Conservation (phyloP, 2,113 vertebrate species). For the Cyprinodon tularosa region DNA sequence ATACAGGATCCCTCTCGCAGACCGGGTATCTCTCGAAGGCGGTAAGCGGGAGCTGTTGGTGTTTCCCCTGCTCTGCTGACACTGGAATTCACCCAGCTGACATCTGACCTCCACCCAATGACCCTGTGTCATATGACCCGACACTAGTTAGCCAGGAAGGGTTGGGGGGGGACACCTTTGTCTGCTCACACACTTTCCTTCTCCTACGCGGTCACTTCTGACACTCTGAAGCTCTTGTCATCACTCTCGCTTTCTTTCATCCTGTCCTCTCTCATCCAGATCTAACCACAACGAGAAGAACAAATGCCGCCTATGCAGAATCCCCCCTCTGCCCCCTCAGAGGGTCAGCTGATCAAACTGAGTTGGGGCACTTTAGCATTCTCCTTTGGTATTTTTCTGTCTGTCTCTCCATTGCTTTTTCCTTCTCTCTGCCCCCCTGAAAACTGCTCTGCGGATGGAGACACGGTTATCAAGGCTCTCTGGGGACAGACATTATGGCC, state of each 20-base stretch:
- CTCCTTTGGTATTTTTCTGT: conserved; percentile 80
- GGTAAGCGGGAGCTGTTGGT: background rate
- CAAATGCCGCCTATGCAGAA: conserved; percentile 34
- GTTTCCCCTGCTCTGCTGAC: conserved; percentile 53
- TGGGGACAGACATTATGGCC: conserved; percentile 72
- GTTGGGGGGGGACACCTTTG: background rate
- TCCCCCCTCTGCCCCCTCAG: background rate
- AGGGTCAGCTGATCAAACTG: conserved; percentile 75
- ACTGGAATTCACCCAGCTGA: conserved; percentile 66
- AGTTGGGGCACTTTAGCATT: conserved; percentile 67
- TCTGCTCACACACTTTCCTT: conserved; percentile 2
- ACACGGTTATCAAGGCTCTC: conserved; percentile 83
- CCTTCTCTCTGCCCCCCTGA: conserved; percentile 34
- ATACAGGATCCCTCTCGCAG: background rate
- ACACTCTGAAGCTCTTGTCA: conserved; percentile 14
- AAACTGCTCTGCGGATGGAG: conserved; percentile 71
- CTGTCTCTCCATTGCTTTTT: conserved; percentile 56
- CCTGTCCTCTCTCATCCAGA: background rate
- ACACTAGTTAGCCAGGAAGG: conserved; percentile 52
- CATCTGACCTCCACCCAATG: conserved; percentile 64
- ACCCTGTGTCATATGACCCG: conserved; percentile 74
- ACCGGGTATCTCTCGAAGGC: background rate
- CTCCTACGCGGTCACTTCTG: conserved; percentile 4
- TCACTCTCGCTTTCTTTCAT: conserved; percentile 19
- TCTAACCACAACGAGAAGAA: conserved; percentile 45